These are phyloP conservation scores for Eupeodes luniger DNA, from an alignment of 2,888 invertebrate species.

Conservation along the genomic window DNA sequence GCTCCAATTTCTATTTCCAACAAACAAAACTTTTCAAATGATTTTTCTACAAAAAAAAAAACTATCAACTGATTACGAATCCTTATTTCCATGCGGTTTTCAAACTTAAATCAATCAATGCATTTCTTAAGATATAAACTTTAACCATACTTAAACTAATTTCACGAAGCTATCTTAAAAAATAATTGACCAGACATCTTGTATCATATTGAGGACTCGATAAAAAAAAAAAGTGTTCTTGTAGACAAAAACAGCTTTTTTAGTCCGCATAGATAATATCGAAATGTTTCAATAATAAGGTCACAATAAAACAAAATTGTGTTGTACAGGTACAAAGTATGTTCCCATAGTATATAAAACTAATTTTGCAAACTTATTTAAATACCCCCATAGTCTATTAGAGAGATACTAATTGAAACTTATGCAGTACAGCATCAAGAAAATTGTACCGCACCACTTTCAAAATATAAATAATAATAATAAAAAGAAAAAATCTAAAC, in stretches of 20 bases:
- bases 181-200: too few relatives aligned
- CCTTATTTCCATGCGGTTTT: too few relatives aligned
- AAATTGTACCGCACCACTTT: conserved; percentile 43
- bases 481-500: neutral
- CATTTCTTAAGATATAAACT: too few relatives aligned
- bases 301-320: conserved; percentile 6
- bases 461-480: conserved; percentile 1
- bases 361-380: conserved; percentile 32
- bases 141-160: too few relatives aligned
- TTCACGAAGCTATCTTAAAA: too few relatives aligned
- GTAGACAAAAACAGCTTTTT: neutral
- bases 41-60: too few relatives aligned
- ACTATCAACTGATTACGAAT: too few relatives aligned
- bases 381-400: conserved; percentile 8
- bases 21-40: too few relatives aligned
- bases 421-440: conserved; percentile 51
- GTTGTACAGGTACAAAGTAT: conserved; percentile 7
- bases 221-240: neutral
- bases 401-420: conserved; percentile 58
- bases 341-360: neutral
- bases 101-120: too few relatives aligned
- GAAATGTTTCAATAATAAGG: conserved; percentile 19
- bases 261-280: neutral
- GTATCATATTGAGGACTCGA: neutral
- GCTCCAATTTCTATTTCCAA: too few relatives aligned